Conservation (phyloP, 92 coral and sea anemone species). For the Ricordea florida region DNA sequence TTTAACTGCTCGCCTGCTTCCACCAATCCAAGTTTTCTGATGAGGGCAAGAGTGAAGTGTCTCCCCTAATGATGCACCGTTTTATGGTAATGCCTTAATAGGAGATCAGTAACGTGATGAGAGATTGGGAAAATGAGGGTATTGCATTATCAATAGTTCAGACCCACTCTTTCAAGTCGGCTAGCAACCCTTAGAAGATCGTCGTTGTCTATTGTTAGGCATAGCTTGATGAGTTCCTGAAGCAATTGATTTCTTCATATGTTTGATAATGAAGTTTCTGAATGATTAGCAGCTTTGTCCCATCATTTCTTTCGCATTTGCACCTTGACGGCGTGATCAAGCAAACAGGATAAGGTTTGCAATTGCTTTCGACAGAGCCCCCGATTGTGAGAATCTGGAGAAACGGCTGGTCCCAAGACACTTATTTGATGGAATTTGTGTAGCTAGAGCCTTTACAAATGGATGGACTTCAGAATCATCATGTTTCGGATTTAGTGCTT, state of each 20-base stretch:
- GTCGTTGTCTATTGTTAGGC: slow-evolving; percentile 19
- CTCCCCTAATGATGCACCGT: slow-evolving; percentile 57
- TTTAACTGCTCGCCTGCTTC: slow-evolving; percentile 37
- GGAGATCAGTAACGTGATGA: slow-evolving; percentile 24
- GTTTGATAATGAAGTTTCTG: slow-evolving; percentile 10
- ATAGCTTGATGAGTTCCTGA: slow-evolving; percentile 3
- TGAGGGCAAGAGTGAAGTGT: slow-evolving; percentile 31
- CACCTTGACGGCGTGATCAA: background rate
- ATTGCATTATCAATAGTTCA: slow-evolving; percentile 22
- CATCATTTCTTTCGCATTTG: background rate
- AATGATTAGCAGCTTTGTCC: slow-evolving; percentile 20
- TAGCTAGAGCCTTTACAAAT: background rate
- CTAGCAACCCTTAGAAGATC: slow-evolving; percentile 49
- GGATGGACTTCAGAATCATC: slow-evolving; percentile 39
- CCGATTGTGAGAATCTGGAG: slow-evolving; percentile 34
- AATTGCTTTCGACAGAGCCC: background rate
- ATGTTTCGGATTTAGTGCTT: too few relatives aligned
- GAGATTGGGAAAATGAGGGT: slow-evolving; percentile 43
- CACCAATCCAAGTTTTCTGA: slow-evolving; percentile 50
- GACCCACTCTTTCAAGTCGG: slow-evolving; percentile 32
- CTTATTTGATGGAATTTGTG: too few relatives aligned
- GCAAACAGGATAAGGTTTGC: background rate
- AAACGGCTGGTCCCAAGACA: slow-evolving; percentile 22
- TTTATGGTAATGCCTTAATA: slow-evolving; percentile 29
- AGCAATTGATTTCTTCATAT: background rate